Base-by-base conservation (phyloP, 92 coral and sea anemone genomes). In the Nematostella vectensis region DNA sequence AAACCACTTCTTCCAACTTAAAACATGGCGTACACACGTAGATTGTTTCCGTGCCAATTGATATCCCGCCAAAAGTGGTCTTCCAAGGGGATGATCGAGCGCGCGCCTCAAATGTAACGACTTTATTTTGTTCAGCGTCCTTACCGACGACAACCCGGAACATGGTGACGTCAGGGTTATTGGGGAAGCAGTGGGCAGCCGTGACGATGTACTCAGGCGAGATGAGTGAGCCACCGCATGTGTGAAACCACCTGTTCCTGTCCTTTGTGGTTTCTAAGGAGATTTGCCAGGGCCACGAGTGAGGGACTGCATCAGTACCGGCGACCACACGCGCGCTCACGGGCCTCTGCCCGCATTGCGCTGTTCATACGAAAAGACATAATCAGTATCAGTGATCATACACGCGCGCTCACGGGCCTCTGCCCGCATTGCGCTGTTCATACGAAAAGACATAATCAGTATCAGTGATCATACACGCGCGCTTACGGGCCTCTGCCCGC, bases 271-370 rank as follows among this genome's bases (percentile, higher is more conserved):
- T 36, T 31, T 65, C 65, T 23, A 72, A 51, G 1, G 85, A 72
- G 27, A 79, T 55, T 62, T 79, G 80, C 85, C 80, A 79, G 0
- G 85, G 85, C 85, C 85, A 79, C 15, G 85, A 79, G 55, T 79
- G 47, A 1, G 80, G 80, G 17, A 47, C 15, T 1, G 76, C 85
- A 17, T 79, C 53, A 1, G 65, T 55, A 26, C 80, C 76, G 0
- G 70, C 70, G 11, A 72, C 80, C n/a, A 79, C 80, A n/a, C 85
- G 85, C 1, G 80, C 31, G 15, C 60, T 22, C 18, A 67, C 67
- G 12, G 85, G 85, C 29, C 80, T 71, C 16, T 29, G 58, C 21
- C 85, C 85, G 24, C 85, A 79, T 50, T 42, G 55, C 23, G 69
- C 75, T 68, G 49, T 16, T 8, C 9, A 36, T 8, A 36, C n/a